A percentile compares a stretch with the other conserved stretches of the same genome.
Conservation (phyloP, 2,797 vertebrate species). For the Myotis vivesi region DNA sequence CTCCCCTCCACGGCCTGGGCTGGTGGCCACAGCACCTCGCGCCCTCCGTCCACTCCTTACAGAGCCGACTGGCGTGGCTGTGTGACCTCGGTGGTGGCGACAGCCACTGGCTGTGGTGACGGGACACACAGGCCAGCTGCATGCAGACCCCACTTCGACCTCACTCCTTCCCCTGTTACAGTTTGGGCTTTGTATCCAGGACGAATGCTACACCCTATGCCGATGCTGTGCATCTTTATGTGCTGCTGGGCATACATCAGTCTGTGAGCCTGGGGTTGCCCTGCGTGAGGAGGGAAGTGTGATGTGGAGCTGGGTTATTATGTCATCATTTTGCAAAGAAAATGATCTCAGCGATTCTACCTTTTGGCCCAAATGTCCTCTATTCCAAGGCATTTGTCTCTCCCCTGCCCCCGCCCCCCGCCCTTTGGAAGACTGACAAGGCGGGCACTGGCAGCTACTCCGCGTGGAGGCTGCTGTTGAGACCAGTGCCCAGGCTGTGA, state of each 20-base stretch:
- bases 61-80: neutral
- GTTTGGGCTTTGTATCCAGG: constrained; percentile 42
- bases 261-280: constrained; percentile 25
- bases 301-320: constrained; percentile 62
- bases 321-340: constrained; percentile 67
- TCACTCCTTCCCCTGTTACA: constrained; percentile 66
- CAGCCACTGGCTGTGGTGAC: neutral
- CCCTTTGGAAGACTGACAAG: neutral
- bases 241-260: neutral
- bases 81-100: neutral
- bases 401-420: neutral
- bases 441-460: neutral
- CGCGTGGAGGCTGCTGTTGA: neutral
- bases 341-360: constrained; percentile 45
- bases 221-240: neutral
- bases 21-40: neutral
- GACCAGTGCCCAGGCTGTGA: rapidly evolving
- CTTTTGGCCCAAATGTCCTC: constrained; percentile 34
- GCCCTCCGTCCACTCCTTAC: neutral
- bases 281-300: neutral
- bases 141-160: neutral
- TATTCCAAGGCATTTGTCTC: neutral
- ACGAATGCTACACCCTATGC: constrained; percentile 10
- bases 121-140: neutral
- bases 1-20: neutral